phyloP scores from a whole-genome alignment of 2,888 invertebrate species.

The Suillia variegata region DNA sequence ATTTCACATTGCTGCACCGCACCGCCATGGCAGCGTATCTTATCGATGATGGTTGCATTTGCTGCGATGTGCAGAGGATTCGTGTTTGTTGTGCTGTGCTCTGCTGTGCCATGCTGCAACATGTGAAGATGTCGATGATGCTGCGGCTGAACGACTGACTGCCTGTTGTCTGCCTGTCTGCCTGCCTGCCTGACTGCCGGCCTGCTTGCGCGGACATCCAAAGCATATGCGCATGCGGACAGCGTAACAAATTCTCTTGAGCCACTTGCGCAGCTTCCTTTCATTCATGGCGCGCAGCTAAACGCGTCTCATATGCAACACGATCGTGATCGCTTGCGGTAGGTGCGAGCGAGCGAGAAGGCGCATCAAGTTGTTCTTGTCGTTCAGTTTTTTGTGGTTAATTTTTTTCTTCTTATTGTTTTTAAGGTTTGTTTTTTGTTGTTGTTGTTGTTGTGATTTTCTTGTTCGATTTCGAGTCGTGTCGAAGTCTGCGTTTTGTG shows the following conservation, averaged over 20 bases:
- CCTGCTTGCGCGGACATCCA: too few relatives aligned
- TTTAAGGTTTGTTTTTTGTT: not conserved
- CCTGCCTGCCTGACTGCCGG: too few relatives aligned
- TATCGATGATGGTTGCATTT: constrained; percentile 54
- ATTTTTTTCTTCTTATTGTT: not conserved
- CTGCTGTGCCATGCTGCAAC: too few relatives aligned
- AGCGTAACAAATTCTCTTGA: not conserved
- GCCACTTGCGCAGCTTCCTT: not conserved
- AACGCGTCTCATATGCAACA: not conserved
- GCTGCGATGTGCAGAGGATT: constrained; percentile 32
- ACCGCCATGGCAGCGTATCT: constrained; percentile 34
- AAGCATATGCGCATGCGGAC: too few relatives aligned
- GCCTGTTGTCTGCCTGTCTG: too few relatives aligned
- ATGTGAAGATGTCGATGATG: not conserved
- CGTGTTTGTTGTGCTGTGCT: not conserved
- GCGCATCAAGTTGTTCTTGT: not conserved
- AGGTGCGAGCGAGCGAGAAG: not conserved
- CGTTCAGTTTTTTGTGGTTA: too few relatives aligned
- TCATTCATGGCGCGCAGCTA: not conserved
- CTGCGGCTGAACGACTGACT: too few relatives aligned
- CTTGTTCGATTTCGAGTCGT: not conserved
- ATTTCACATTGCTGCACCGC: not conserved
- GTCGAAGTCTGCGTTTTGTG: constrained; percentile 2
- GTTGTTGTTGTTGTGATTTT: constrained; percentile 4
- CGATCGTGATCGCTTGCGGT: too few relatives aligned